Percentiles rank a stretch among this genome's conserved stretches.
phyloP scores from a whole-genome alignment of 2,888 invertebrate genomes.

The Rotaria socialis region DNA sequence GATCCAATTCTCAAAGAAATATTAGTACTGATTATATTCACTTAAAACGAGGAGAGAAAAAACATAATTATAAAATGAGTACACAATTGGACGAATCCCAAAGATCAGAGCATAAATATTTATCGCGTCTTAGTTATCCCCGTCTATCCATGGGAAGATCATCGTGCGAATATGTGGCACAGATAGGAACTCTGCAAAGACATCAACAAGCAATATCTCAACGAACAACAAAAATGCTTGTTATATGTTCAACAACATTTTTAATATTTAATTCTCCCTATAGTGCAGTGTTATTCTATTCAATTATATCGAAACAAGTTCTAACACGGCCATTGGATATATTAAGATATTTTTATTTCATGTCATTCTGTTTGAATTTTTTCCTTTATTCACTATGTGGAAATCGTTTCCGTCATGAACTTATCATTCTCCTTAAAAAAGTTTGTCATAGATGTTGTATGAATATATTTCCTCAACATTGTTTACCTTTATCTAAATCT shows the following conservation, averaged over 20 bases:
- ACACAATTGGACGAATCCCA: not conserved
- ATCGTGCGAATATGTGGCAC: not conserved
- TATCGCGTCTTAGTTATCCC: not conserved
- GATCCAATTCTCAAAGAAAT: not conserved
- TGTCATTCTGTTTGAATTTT: slow-evolving; percentile 30
- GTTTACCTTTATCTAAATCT: not conserved
- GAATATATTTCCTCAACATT: not conserved
- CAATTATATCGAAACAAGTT: slow-evolving; percentile 11
- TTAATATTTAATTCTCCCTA: slow-evolving; percentile 1
- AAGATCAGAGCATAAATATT: not conserved
- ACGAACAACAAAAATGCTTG: slow-evolving; percentile 25
- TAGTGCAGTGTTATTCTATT: not conserved
- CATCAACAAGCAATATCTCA: slow-evolving; percentile 20
- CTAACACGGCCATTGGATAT: slow-evolving; percentile 11
- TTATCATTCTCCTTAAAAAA: not conserved
- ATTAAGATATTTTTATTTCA: slow-evolving; percentile 23
- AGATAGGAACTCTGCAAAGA: not conserved
- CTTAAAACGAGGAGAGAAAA: not conserved
- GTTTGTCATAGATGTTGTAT: not conserved
- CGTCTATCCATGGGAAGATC: not conserved
- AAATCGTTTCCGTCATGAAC: slow-evolving; percentile 31
- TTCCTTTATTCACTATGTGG: slow-evolving; percentile 31
- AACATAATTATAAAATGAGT: not conserved
- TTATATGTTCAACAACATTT: slow-evolving; percentile 33
- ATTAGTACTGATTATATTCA: not conserved